These are phyloP conservation scores for Bombus waltoni DNA, from an alignment of 1,140 invertebrate species.

Conservation along the genomic window DNA sequence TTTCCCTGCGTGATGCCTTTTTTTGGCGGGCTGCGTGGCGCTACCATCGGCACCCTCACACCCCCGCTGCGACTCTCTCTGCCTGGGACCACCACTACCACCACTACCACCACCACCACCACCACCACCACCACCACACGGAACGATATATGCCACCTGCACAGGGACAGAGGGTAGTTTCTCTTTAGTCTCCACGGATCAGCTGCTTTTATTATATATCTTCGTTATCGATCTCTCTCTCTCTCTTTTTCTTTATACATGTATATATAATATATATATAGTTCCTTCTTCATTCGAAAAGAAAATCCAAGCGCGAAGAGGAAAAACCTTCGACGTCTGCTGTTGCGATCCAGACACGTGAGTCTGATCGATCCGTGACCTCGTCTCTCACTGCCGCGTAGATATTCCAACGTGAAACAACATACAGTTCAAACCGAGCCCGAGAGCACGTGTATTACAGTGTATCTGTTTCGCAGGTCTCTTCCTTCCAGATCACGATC, in stretches of 20 bases:
- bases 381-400: background rate
- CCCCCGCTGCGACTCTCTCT: slow-evolving; percentile 18
- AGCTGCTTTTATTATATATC: slow-evolving; percentile 10
- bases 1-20: slow-evolving; percentile 58
- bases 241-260: background rate
- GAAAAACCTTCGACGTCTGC: background rate
- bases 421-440: background rate
- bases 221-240: background rate
- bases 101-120: background rate
- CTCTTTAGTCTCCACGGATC: background rate
- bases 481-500: background rate
- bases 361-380: slow-evolving; percentile 1
- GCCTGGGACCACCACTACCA: slow-evolving; percentile 27
- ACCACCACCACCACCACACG: background rate
- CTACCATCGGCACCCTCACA: slow-evolving; percentile 70
- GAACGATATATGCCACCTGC: slow-evolving; percentile 23
- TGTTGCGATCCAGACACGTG: slow-evolving; percentile 10
- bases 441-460: background rate
- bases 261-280: background rate
- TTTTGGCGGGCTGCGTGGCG: slow-evolving; percentile 80
- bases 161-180: background rate
- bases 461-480: no score
- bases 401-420: background rate
- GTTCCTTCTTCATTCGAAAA: background rate
- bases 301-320: background rate